A percentile compares a stretch with the other conserved stretches of the same genome.
These are phyloP conservation scores for Silurus meridionalis DNA, from an alignment of 2,113 vertebrate species.

Conservation along the genomic window DNA sequence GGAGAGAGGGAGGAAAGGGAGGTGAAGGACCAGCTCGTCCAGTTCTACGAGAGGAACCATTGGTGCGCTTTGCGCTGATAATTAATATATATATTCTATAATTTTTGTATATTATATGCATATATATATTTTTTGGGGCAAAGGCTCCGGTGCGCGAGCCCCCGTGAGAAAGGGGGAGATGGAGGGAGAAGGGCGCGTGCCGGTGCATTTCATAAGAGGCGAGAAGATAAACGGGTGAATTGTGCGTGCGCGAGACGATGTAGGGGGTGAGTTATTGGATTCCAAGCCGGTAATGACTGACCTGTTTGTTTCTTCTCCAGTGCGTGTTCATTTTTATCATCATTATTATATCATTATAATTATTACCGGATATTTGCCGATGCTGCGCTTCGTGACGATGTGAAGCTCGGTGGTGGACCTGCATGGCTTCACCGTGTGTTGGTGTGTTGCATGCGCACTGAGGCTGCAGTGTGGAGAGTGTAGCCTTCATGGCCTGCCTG, in stretches of 20 bases:
- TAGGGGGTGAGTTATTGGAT: neutral
- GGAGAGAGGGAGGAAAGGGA: too few relatives aligned
- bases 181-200: conserved; percentile 23
- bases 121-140: neutral
- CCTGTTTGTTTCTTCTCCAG: neutral
- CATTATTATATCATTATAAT: neutral
- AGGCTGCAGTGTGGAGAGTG: conserved; percentile 36
- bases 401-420: conserved; percentile 30
- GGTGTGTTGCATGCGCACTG: conserved; percentile 45
- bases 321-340: too few relatives aligned
- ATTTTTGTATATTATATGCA: too few relatives aligned
- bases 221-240: conserved; percentile 46
- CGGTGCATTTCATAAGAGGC: conserved; percentile 34
- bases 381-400: neutral
- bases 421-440: conserved; percentile 3
- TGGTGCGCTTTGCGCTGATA: too few relatives aligned
- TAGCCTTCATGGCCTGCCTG: conserved; percentile 29
- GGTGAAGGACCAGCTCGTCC: neutral
- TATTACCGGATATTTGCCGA: neutral
- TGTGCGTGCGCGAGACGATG: neutral
- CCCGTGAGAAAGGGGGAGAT: neutral
- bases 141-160: neutral
- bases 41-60: neutral
- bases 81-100: too few relatives aligned
- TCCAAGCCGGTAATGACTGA: conserved; percentile 25